These are phyloP conservation scores for Andrena marginata DNA, from an alignment of 2,888 invertebrate species.

Conservation along the genomic window DNA sequence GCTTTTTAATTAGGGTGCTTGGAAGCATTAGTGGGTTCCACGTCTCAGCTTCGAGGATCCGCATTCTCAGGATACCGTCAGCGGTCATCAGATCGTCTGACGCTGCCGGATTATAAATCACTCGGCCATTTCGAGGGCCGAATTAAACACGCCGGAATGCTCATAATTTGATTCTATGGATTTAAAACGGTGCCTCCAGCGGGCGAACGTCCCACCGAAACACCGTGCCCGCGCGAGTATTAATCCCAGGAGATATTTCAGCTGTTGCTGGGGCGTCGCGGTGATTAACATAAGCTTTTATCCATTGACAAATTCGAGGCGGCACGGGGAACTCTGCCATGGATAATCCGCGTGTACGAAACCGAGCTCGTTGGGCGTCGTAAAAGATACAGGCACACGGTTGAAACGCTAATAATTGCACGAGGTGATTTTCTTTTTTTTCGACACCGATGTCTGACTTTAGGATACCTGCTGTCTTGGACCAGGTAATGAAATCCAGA, in stretches of 20 bases:
- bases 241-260: conserved; percentile 76
- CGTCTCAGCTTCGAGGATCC: conserved; percentile 40
- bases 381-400: background rate
- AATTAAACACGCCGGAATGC: conserved; percentile 70
- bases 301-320: conserved; percentile 72
- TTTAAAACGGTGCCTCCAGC: conserved; percentile 24
- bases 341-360: conserved; percentile 59
- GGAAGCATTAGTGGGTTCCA: conserved; percentile 19
- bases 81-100: conserved; percentile 61
- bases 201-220: conserved; percentile 8
- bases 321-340: conserved; percentile 62
- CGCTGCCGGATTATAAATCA: conserved; percentile 69
- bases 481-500: background rate
- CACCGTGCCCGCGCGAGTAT: conserved; percentile 57
- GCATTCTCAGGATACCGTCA: conserved; percentile 61
- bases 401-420: conserved; percentile 11
- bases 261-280: conserved; percentile 44
- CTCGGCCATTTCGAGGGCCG: conserved; percentile 57
- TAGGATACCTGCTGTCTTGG: background rate
- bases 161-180: conserved; percentile 67
- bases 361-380: background rate
- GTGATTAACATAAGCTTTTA: conserved; percentile 76
- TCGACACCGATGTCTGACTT: background rate
- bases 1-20: too few species aligned
- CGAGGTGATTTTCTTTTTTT: background rate